Percentiles rank a stretch among this genome's conserved stretches.
phyloP scores from a whole-genome alignment of 2,797 vertebrate species.

The Neosilurus hyrtlii region DNA sequence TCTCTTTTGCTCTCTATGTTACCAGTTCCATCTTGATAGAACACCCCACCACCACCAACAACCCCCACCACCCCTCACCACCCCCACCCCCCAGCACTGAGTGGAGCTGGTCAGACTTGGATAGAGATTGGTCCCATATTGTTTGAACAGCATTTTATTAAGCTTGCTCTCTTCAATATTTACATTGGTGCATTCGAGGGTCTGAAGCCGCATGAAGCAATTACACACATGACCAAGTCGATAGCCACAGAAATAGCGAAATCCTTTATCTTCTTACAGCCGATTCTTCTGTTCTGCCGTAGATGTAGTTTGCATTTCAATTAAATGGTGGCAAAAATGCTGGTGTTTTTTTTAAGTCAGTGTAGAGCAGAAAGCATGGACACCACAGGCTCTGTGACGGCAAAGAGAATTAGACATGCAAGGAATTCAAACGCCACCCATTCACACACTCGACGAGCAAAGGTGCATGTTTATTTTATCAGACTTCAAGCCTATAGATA shows the following conservation, averaged over 20 bases:
- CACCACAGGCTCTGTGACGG: constrained; percentile 62
- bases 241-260: constrained; percentile 70
- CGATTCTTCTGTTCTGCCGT: constrained; percentile 66
- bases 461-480: not conserved
- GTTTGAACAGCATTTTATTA: constrained; percentile 81
- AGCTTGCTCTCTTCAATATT: constrained; percentile 71
- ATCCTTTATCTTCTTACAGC: constrained; percentile 71
- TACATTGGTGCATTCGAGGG: constrained; percentile 73
- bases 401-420: constrained; percentile 58
- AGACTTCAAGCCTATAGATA: constrained; percentile 20
- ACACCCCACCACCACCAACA: not conserved
- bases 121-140: constrained; percentile 72
- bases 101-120: constrained; percentile 61
- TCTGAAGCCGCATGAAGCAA: constrained; percentile 75
- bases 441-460: constrained; percentile 8
- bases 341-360: constrained; percentile 73
- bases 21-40: constrained; percentile 63
- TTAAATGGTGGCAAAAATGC: constrained; percentile 69
- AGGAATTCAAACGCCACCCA: constrained; percentile 27
- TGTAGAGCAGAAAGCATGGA: constrained; percentile 63
- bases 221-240: constrained; percentile 75
- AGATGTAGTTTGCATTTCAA: constrained; percentile 83
- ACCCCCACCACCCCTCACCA: not conserved
- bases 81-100: not conserved
- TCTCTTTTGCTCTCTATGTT: constrained; percentile 33